Base-by-base conservation (phyloP, 2,888 invertebrate genomes). In the Tineola bisselliella region DNA sequence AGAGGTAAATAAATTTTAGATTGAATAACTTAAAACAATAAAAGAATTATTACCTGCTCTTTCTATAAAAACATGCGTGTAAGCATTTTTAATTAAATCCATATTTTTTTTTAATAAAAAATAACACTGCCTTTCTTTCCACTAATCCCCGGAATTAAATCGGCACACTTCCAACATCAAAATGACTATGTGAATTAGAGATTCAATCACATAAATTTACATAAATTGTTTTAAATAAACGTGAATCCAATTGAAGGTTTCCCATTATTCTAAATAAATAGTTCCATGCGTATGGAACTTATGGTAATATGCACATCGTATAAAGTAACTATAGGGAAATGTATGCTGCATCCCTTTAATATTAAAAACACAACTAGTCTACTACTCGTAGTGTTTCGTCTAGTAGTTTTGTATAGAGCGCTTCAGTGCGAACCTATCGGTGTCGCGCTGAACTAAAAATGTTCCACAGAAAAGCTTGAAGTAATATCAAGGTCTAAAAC, bases 31-130 rank as follows among this genome's bases (percentile, higher is more conserved):
- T n/a, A n/a, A n/a, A n/a, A n/a, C n/a, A n/a, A n/a, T n/a, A n/a
- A n/a, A n/a, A n/a, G n/a, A n/a, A n/a, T 25, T 25, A 6, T 69
- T 77, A 88, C 87, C 87, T 73, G 83, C 79, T 69, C 74, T 73
- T 64, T 86, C 82, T 65, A 80, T 77, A 66, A 87, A 83, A 18
- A 86, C 65, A 15, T 67, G 66, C 64, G 82, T 66, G 69, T 88
- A 87, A 19, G 69, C 69, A 65, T 68, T 66, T 57, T 63, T 63
- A 19, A 79, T 66, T 4, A 62, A 63, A 58, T 83, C 82, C 84
- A 84, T 84, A 63, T 43, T 59, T 17, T 18, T 59, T 12, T 17
- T 43, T 1, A 17, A n/a, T 43, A 6, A 38, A 31, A 31, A 31
- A 31, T 31, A n/a, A n/a, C n/a, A n/a, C n/a, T n/a, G n/a, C n/a